Base-by-base conservation (phyloP, 2,797 vertebrate genomes). In the Harpagifer antarcticus region DNA sequence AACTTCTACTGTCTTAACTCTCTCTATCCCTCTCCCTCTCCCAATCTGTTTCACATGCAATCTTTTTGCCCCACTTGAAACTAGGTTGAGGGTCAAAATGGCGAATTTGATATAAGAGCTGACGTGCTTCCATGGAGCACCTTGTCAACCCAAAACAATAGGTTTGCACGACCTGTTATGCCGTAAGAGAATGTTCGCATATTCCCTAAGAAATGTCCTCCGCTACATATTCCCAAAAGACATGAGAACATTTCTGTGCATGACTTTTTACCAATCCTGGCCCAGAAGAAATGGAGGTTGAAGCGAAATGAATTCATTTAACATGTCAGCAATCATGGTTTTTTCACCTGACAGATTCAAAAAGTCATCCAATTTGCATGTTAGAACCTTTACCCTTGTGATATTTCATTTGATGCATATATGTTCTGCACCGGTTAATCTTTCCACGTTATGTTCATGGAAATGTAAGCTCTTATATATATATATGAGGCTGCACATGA, bases 101-200 rank as follows among this genome's bases (percentile, higher is more conserved):
- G 91, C 85, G 86, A 94, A 93, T 94, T 94, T 94, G 93, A 95
- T 95, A 89, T 93, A 94, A 93, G 92, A 92, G 91, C 88, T 82
- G 88, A 88, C 81, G 91, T 87, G 91, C 92, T 93, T 92, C 84
- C 63, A 62, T 73, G 91, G 88, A 93, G 90, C 92, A 90, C 93
- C 93, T 92, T 94, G 94, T 95, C 94, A 95, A 87, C 91, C 88
- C 91, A 90, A 94, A 95, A 95, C 94, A 95, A 94, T 94, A 92
- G 94, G 87, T 92, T 90, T 91, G 90, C 91, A 61, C 86, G 84
- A 90, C 87, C 88, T 86, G 89, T 93, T 91, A 91, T 71, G 74
- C 78, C 73, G 72, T 86, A 93, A 93, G 91, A 90, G 85, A 93
- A 90, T 82, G 88, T 89, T 89, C 77, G 74, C 88, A 86, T 94